Evolutionary conservation across 2,888 invertebrate genomes (phyloP).

Genomic region (Trisateles emortualis): DNA sequence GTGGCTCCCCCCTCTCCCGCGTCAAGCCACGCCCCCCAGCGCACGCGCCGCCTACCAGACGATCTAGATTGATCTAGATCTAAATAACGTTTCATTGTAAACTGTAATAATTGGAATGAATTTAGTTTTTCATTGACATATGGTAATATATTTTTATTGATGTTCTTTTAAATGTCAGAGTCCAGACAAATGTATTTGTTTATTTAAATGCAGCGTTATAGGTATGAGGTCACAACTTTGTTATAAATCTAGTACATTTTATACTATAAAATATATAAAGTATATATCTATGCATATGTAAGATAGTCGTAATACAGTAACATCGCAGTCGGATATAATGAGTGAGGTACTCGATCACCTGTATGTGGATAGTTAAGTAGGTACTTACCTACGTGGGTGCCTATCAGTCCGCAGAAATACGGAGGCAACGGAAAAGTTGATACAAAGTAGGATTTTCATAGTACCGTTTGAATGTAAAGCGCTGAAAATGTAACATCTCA

Average conservation of each 20-base stretch:
- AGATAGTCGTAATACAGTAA: background rate
- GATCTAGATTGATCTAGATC: constrained; percentile 81
- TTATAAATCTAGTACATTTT: background rate
- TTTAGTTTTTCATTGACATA: constrained; percentile 1
- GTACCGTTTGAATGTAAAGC: constrained; percentile 66
- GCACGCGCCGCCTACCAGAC: constrained; percentile 72
- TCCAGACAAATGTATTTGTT: constrained; percentile 10
- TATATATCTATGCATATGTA: background rate
- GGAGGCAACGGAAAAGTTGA: constrained; percentile 81
- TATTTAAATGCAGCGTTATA: constrained; percentile 2
- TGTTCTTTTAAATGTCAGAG: background rate
- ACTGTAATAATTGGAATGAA: constrained; percentile 5
- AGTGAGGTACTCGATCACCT: constrained; percentile 58
- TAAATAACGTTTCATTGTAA: constrained; percentile 46
- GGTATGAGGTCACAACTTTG: background rate
- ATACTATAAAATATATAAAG: background rate
- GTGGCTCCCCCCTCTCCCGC: constrained; percentile 61
- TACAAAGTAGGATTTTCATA: constrained; percentile 82
- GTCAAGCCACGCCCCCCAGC: constrained; percentile 66
- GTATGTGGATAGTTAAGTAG: constrained; percentile 70
- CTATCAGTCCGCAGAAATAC: constrained; percentile 77
- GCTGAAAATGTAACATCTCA: constrained; percentile 22
- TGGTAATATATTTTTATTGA: background rate
- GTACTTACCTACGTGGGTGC: constrained; percentile 68
- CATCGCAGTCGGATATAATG: constrained; percentile 19